Conservation (phyloP, 2,797 vertebrate genomes). For the Microchirus variegatus region DNA sequence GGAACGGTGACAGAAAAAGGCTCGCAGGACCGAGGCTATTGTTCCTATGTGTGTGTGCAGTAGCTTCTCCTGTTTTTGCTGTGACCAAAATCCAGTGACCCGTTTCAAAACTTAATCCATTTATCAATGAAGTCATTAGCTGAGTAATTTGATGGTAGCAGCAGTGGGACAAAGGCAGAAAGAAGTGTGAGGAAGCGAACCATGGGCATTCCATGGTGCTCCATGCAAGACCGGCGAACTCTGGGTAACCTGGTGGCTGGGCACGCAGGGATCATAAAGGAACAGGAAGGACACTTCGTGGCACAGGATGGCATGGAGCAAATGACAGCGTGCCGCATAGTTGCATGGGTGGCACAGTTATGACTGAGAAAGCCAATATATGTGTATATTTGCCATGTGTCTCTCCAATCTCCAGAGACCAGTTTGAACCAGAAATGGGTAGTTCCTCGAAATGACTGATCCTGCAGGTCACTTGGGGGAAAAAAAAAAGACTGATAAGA, state of each 20-base stretch:
- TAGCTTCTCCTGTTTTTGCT: constrained; percentile 13
- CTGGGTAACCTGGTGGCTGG: constrained; percentile 61
- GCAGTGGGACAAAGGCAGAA: constrained; percentile 10
- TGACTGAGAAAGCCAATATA: constrained; percentile 19
- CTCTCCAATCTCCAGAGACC: constrained; percentile 32
- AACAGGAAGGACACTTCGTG: constrained; percentile 43
- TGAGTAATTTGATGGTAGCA: constrained; percentile 37
- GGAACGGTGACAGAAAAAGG: not conserved
- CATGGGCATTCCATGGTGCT: constrained; percentile 40
- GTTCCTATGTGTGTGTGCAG: not conserved
- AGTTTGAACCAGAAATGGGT: constrained; percentile 55
- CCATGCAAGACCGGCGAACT: constrained; percentile 69
- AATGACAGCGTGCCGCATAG: constrained; percentile 32
- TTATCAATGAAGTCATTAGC: constrained; percentile 62
- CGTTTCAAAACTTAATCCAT: constrained; percentile 43
- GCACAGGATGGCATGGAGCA: constrained; percentile 44
- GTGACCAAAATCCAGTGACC: constrained; percentile 14
- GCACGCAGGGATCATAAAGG: constrained; percentile 37
- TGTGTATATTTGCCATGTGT: constrained; percentile 27
- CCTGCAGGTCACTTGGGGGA: constrained; percentile 43
- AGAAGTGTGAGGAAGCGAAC: constrained; percentile 11
- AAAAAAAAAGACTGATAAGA: constrained; percentile 55
- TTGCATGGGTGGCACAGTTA: constrained; percentile 13
- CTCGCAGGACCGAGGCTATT: not conserved
- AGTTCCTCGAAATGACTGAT: constrained; percentile 50